Evolutionary conservation across 2,888 invertebrate genomes (phyloP).

Genomic region (Drosophila quinaria): DNA sequence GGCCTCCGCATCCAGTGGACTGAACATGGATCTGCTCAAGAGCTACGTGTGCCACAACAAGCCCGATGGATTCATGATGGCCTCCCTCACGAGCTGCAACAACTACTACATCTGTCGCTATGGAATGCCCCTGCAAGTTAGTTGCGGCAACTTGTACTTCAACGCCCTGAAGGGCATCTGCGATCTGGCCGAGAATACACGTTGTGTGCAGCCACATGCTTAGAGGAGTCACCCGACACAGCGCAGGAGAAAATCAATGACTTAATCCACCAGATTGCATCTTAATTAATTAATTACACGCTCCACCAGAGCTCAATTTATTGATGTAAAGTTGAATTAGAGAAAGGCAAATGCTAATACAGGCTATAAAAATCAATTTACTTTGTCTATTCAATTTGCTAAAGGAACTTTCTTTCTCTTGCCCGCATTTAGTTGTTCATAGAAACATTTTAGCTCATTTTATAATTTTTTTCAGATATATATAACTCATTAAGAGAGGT

Average conservation of each 20-base stretch:
- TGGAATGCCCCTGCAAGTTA: constrained; percentile 64
- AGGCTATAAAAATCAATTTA: constrained; percentile 7
- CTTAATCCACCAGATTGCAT: constrained; percentile 26
- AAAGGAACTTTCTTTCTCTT: not conserved
- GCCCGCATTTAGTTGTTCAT: not conserved
- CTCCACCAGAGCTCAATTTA: constrained; percentile 2
- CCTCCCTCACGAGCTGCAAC: constrained; percentile 77
- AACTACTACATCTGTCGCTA: constrained; percentile 79
- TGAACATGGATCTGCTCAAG: constrained; percentile 61
- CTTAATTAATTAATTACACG: constrained; percentile 7
- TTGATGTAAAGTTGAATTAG: constrained; percentile 10
- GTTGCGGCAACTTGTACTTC: constrained; percentile 77
- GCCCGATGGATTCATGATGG: constrained; percentile 77
- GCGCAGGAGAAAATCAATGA: constrained; percentile 5
- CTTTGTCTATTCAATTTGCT: not conserved
- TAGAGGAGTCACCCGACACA: constrained; percentile 20
- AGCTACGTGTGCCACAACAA: constrained; percentile 71
- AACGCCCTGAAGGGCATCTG: constrained; percentile 78
- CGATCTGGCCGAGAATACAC: constrained; percentile 80
- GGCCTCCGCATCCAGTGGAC: constrained; percentile 24
- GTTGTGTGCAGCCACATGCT: constrained; percentile 62
- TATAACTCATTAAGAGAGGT: too few species aligned
- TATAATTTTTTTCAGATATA: too few species aligned
- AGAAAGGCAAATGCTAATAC: constrained; percentile 58
- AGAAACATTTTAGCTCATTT: not conserved